Percentiles rank a stretch among this genome's conserved stretches.
Conservation (phyloP, 1,140 invertebrate genomes). For the Luehdorfia chinensis region DNA sequence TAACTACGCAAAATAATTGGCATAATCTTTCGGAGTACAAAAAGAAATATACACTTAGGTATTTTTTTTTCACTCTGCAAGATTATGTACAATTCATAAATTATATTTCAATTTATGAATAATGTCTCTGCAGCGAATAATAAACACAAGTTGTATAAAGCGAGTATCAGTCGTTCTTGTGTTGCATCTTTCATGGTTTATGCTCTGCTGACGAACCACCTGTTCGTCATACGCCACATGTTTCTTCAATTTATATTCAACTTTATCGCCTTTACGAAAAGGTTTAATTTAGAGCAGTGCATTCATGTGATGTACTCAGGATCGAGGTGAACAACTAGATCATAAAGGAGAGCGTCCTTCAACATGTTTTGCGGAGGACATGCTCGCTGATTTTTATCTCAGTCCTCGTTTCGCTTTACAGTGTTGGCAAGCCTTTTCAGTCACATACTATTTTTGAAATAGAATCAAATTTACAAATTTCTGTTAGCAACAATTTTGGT, state of each 20-base stretch:
- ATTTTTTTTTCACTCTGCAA: too few species aligned
- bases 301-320: conserved; percentile 14
- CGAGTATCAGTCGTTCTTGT: conserved; percentile 26
- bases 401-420: conserved; percentile 43
- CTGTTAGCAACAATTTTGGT: neutral
- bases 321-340: conserved; percentile 59
- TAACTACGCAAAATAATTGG: too few species aligned
- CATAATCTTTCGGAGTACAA: too few species aligned
- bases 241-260: conserved; percentile 25
- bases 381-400: conserved; percentile 54
- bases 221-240: conserved; percentile 41
- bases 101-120: too few species aligned
- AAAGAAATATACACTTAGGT: too few species aligned
- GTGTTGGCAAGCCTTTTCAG: conserved; percentile 27
- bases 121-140: too few species aligned
- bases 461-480: neutral
- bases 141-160: too few species aligned
- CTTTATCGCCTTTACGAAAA: conserved; percentile 29
- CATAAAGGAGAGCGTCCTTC: conserved; percentile 67
- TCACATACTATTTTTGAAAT: conserved; percentile 23
- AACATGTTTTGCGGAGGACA: conserved; percentile 48
- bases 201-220: conserved; percentile 53
- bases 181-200: conserved; percentile 61
- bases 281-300: conserved; percentile 21
- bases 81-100: too few species aligned